Evolutionary conservation across 1,140 invertebrate species (phyloP).

Genomic region (Macrobrachium rosenbergii): DNA sequence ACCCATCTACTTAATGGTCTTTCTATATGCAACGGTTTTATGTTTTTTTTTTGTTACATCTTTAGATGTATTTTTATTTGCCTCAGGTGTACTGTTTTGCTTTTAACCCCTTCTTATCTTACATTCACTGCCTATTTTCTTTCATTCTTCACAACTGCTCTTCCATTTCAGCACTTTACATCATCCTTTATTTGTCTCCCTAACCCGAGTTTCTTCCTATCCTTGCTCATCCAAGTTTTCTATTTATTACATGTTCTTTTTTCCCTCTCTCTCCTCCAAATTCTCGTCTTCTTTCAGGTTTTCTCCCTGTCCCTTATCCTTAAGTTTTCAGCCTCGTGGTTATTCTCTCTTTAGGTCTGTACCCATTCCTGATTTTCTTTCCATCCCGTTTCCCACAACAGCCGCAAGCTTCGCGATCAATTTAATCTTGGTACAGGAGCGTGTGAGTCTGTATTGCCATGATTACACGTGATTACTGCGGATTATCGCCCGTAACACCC

Average conservation of each 20-base stretch:
- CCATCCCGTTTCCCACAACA: neutral
- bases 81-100: neutral
- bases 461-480: too few relatives aligned
- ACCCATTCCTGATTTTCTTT: neutral
- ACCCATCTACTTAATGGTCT: too few relatives aligned
- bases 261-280: neutral
- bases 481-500: too few relatives aligned
- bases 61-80: conserved; percentile 13
- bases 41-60: too few relatives aligned
- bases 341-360: too few relatives aligned
- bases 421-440: too few relatives aligned
- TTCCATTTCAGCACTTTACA: too few relatives aligned
- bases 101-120: neutral
- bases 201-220: neutral
- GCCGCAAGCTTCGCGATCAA: too few relatives aligned
- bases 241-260: neutral
- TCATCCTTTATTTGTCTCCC: neutral
- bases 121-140: neutral
- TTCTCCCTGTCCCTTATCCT: neutral
- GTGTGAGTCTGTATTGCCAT: too few relatives aligned
- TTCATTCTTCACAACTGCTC: too few relatives aligned
- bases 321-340: too few relatives aligned
- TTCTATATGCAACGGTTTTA: too few relatives aligned
- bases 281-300: neutral
- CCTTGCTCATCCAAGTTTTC: neutral